Percentiles rank a stretch among this genome's conserved stretches.
phyloP scores from a whole-genome alignment of 37 sponge, comb jelly and placozoan genomes.

The Ianthella basta region DNA sequence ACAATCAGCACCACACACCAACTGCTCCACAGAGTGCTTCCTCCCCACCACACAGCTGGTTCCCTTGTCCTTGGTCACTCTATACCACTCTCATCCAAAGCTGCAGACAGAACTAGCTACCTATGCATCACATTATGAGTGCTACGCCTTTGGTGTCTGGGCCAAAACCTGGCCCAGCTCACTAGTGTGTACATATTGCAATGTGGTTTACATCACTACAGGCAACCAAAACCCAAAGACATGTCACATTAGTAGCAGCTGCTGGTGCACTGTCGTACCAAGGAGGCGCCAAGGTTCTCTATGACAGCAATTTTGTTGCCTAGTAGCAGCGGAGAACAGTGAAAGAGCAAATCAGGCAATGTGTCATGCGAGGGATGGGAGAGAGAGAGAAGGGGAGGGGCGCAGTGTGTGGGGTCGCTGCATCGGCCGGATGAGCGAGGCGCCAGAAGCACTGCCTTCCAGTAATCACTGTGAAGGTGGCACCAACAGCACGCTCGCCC shows the following conservation, averaged over 20 bases:
- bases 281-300: slow-evolving; percentile 95
- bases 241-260: no score
- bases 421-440: neutral
- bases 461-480: slow-evolving; percentile 31
- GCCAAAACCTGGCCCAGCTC: no score
- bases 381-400: no score
- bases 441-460: neutral
- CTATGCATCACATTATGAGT: no score
- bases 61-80: no score
- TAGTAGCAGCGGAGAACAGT: slow-evolving; percentile 44
- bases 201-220: neutral
- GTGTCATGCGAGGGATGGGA: no score
- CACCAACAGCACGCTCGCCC: neutral
- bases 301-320: slow-evolving; percentile 97
- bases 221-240: no score
- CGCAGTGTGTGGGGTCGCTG: no score
- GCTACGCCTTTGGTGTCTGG: no score
- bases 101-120: no score
- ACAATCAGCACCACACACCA: neutral
- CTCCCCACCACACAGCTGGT: neutral
- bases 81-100: no score
- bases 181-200: no score
- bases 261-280: slow-evolving; percentile 62
- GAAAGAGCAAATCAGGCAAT: neutral
- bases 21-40: neutral